phyloP scores from a whole-genome alignment of 2,797 vertebrate genomes.

The Lepidocolaptes lacrymiger region DNA sequence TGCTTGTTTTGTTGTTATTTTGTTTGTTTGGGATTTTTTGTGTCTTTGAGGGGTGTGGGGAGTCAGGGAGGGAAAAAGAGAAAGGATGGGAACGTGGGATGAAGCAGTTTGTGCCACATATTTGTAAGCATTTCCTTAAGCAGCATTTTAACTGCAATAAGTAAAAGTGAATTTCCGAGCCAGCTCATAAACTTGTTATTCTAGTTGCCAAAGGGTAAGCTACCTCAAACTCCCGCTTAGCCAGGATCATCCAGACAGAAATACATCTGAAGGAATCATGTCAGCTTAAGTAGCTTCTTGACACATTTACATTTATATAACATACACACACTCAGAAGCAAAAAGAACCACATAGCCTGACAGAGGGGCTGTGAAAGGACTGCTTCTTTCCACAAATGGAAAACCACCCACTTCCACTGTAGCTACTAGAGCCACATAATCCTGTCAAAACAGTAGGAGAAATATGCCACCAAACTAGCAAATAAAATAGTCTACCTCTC shows the following conservation, averaged over 20 bases:
- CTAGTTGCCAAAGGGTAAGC: neutral
- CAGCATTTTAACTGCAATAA: conserved; percentile 33
- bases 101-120: conserved; percentile 27
- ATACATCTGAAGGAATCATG: neutral
- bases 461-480: neutral
- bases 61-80: fast-evolving
- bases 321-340: fast-evolving
- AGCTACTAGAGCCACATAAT: neutral
- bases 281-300: neutral
- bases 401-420: neutral
- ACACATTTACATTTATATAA: neutral
- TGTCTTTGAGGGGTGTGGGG: fast-evolving
- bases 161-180: neutral
- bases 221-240: neutral
- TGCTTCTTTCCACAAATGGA: neutral
- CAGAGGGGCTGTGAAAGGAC: neutral
- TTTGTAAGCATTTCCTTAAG: conserved; percentile 1
- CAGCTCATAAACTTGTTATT: neutral
- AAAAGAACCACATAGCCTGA: neutral
- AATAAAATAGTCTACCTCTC: neutral
- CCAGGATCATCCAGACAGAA: neutral
- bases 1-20: neutral
- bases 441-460: neutral
- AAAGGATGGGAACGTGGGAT: neutral
- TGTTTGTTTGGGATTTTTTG: neutral